Conservation (phyloP, 2,113 vertebrate species). For the Chrysochloris asiatica region DNA sequence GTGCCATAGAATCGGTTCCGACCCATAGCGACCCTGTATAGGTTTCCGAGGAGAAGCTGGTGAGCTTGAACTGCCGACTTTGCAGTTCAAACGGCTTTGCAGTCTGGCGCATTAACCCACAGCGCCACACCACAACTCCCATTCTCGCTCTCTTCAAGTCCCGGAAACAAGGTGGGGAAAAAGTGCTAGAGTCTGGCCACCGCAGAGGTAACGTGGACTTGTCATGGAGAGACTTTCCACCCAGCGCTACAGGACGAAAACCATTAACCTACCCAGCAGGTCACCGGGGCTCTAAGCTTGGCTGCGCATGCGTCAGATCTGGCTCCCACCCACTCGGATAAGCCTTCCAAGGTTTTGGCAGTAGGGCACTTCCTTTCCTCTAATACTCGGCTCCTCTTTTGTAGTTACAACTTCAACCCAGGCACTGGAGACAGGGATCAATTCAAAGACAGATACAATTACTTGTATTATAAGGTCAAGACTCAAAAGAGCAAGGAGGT, state of each 20-base stretch:
- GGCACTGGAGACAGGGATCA: not conserved
- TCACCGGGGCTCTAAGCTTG: too few species aligned
- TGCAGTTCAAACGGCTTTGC: too few species aligned
- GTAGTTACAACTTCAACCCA: not conserved
- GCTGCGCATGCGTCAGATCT: not conserved
- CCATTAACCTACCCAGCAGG: not conserved
- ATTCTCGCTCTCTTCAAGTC: not conserved
- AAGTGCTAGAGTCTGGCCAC: not conserved
- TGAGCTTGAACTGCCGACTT: too few species aligned
- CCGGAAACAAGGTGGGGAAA: fast-evolving
- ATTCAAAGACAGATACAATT: not conserved
- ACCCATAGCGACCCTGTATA: too few species aligned
- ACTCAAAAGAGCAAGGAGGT: not conserved
- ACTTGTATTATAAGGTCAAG: not conserved
- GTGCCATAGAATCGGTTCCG: too few species aligned
- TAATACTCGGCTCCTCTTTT: not conserved
- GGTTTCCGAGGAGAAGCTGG: too few species aligned
- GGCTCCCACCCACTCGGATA: fast-evolving
- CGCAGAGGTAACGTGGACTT: not conserved
- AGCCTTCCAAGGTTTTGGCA: not conserved
- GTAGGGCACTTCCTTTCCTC: not conserved
- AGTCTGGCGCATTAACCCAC: too few species aligned
- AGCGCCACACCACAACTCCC: too few species aligned
- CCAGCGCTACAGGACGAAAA: not conserved
- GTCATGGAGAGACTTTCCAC: not conserved